Evolutionary conservation across 2,797 vertebrate genomes (phyloP).

Genomic region (Hemitrygon akajei): DNA sequence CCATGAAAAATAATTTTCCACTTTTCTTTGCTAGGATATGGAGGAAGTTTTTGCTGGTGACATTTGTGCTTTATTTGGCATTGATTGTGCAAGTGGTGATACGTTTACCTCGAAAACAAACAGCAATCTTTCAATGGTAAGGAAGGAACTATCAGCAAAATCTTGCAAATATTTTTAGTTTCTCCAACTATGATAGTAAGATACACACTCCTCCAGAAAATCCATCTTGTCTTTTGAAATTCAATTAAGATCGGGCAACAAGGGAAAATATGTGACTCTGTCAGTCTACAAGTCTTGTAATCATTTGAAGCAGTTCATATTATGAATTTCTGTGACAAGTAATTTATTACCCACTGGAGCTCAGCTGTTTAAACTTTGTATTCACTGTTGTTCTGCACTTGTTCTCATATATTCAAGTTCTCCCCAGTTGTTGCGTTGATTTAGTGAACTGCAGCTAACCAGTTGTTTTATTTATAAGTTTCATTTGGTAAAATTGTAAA

Average conservation of each 20-base stretch:
- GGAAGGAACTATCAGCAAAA: slow-evolving; percentile 35
- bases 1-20: neutral
- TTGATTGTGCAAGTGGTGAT: slow-evolving; percentile 94
- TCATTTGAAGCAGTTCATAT: neutral
- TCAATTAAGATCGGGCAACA: neutral
- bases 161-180: neutral
- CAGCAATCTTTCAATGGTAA: slow-evolving; percentile 81
- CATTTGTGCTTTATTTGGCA: slow-evolving; percentile 90
- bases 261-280: neutral
- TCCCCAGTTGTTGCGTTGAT: neutral
- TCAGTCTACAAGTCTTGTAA: neutral
- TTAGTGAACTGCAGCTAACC: neutral
- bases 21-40: slow-evolving; percentile 68
- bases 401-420: neutral
- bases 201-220: neutral
- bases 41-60: slow-evolving; percentile 83
- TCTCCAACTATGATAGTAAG: neutral
- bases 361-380: too few relatives aligned
- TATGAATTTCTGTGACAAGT: neutral
- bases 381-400: too few relatives aligned
- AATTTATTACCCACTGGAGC: neutral
- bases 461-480: neutral
- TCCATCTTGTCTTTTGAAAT: neutral
- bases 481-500: slow-evolving; percentile 12
- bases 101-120: slow-evolving; percentile 76